These are phyloP conservation scores for Ips nitidus DNA, from an alignment of 1,140 invertebrate genomes.

Conservation along the genomic window DNA sequence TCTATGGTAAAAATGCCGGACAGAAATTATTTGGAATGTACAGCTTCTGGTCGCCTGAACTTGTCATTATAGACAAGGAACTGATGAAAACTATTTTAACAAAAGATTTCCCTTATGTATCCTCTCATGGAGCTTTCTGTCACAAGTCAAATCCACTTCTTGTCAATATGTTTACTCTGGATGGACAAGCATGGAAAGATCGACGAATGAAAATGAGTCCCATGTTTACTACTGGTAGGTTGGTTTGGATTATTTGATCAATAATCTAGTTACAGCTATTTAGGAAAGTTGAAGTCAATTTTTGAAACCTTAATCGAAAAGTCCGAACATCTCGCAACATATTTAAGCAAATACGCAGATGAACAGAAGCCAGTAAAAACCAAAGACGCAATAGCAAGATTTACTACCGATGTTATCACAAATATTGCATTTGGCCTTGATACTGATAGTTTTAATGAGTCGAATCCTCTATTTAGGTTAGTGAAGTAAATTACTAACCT, in stretches of 20 bases:
- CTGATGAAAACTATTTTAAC: constrained; percentile 12
- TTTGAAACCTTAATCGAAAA: constrained; percentile 33
- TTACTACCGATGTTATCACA: not conserved
- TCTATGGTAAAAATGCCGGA: not conserved
- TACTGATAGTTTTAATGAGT: not conserved
- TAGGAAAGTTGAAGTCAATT: constrained; percentile 55
- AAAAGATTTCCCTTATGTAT: constrained; percentile 32
- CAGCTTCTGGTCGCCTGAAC: not conserved
- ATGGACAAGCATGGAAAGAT: constrained; percentile 54
- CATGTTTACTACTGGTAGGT: constrained; percentile 54
- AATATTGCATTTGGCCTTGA: not conserved
- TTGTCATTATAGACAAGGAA: not conserved
- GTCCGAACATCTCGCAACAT: not conserved
- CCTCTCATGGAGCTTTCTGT: constrained; percentile 39
- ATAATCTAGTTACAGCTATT: not conserved
- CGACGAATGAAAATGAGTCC: constrained; percentile 54
- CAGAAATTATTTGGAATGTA: constrained; percentile 15
- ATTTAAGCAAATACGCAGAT: not conserved
- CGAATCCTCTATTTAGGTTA: too few species aligned
- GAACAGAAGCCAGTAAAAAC: not conserved
- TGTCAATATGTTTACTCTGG: constrained; percentile 53
- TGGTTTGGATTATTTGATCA: not conserved
- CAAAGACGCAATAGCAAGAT: not conserved
- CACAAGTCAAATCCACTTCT: constrained; percentile 54
- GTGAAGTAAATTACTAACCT: too few species aligned